Conservation (phyloP, 30 jellyfish, hydroid and myxozoan species). For the Aurelia aurita complex sp. Pacific region DNA sequence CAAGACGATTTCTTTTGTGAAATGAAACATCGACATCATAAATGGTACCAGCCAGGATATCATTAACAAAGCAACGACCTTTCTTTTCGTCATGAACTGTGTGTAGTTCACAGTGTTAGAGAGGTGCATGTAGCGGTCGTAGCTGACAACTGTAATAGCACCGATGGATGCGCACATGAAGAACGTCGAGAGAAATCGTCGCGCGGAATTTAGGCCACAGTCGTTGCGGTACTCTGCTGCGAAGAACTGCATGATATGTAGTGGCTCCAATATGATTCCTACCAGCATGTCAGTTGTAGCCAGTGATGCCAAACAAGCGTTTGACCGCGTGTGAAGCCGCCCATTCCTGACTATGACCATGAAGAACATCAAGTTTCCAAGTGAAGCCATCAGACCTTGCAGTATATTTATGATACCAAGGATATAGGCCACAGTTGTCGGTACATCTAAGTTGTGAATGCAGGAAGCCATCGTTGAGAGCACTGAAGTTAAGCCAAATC, state of each 20-base stretch:
- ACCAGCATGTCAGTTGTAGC: conserved; percentile 82
- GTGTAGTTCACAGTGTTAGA: conserved; percentile 55
- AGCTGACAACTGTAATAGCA: conserved; percentile 65
- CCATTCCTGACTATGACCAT: conserved; percentile 16
- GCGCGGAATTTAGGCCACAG: conserved; percentile 51
- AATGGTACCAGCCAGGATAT: conserved; percentile 81
- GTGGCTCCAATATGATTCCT: conserved; percentile 64
- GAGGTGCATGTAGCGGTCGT: conserved; percentile 77
- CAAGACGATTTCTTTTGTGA: conserved; percentile 38
- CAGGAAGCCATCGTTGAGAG: conserved; percentile 34
- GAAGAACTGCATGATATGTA: conserved; percentile 52
- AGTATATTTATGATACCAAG: conserved; percentile 56
- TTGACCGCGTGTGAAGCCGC: conserved; percentile 64
- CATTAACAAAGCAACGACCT: conserved; percentile 30
- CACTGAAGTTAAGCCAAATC: too few relatives aligned
- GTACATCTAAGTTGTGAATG: conserved; percentile 30
- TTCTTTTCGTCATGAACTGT: conserved; percentile 47
- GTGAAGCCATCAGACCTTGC: conserved; percentile 20
- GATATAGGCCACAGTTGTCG: neutral
- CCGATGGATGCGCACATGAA: conserved; percentile 81
- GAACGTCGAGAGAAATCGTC: conserved; percentile 66
- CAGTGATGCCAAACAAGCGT: conserved; percentile 48
- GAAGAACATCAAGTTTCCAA: conserved; percentile 57
- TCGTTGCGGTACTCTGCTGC: conserved; percentile 17
- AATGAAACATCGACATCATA: conserved; percentile 67